phyloP scores from a whole-genome alignment of 2,113 vertebrate species.

The Carlito syrichta region DNA sequence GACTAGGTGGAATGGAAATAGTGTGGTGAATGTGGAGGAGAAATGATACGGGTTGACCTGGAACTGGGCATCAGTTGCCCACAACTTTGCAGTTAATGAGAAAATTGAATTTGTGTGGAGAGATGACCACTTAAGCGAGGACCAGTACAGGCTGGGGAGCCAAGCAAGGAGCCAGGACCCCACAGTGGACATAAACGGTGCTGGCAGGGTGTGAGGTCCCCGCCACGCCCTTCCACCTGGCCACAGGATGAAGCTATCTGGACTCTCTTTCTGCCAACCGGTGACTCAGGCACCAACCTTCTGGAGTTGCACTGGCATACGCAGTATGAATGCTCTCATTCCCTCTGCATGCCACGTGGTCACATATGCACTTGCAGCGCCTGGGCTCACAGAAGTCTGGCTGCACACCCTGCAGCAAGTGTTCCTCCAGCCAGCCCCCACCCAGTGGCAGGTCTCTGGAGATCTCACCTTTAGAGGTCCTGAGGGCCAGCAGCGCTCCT shows the following conservation, averaged over 20 bases:
- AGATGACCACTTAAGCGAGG: accelerated
- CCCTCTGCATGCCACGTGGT: too few species aligned
- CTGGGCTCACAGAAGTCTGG: too few species aligned
- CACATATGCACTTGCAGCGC: too few species aligned
- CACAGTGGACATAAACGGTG: too few species aligned
- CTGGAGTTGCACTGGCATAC: neutral
- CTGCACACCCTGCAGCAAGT: too few species aligned
- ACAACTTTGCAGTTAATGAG: neutral
- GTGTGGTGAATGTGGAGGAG: too few species aligned
- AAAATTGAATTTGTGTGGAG: neutral
- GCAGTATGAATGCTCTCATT: neutral
- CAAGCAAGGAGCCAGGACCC: too few species aligned
- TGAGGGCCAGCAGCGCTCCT: neutral
- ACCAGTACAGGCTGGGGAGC: too few species aligned
- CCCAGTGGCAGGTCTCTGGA: neutral
- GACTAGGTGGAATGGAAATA: neutral
- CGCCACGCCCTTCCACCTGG: too few species aligned
- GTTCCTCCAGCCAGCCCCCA: accelerated
- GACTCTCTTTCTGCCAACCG: too few species aligned
- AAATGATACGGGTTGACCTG: neutral
- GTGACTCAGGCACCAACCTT: neutral
- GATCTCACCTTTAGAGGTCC: too few species aligned
- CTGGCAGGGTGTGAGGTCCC: too few species aligned
- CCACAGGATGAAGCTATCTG: neutral
- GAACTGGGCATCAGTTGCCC: neutral